Base-by-base conservation (phyloP, 2,888 invertebrate genomes). In the Notodonta dromedarius region DNA sequence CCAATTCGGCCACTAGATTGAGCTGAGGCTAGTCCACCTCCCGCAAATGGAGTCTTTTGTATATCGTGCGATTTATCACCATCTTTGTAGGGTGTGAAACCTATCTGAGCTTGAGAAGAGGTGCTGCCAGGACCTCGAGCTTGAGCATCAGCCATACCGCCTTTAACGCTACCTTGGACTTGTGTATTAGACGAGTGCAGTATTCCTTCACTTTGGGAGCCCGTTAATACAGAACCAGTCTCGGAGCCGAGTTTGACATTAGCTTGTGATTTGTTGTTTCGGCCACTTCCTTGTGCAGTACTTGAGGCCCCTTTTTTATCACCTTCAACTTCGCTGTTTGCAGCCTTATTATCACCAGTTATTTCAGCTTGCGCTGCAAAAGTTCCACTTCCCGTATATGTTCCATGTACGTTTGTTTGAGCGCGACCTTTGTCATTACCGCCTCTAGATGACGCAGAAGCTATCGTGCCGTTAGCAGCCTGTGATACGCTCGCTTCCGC, bases 41-140 rank as follows among this genome's bases (percentile, higher is more conserved):
- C 97, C 61, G 94, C 94, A 78, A 96, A 96, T 5, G 96, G 95
- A 63, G 86, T 88, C 57, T 91, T 88, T 67, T 94, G 94, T 13
- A 79, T 71, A 12, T 92, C 90, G 57, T 94, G 93, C 40, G 80
- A 69, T 74, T 94, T 94, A 56, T 95, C 95, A 62, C 94, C 94
- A 61, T 96, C 95, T 75, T 95, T 94, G 73, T 95, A 95, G 0
- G 97, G 97, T 58, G 96, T 95, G 80, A 98, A 97, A 0, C 97
- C 97, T 65, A 98, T 97, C 89, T 98, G 97, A 4, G 98, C 97
- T 90, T 98, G 97, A 44, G 97, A 97, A 0, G 97, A 97, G 0
- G 97, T 97, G 76, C 96, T 96, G 5, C 97, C 97, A 4, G 96
- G 96, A 0, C 97, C 97, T 77, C 96, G 96, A 0, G 97, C 96